phyloP scores from a whole-genome alignment of 2,888 invertebrate species.

The Patella caerulea region DNA sequence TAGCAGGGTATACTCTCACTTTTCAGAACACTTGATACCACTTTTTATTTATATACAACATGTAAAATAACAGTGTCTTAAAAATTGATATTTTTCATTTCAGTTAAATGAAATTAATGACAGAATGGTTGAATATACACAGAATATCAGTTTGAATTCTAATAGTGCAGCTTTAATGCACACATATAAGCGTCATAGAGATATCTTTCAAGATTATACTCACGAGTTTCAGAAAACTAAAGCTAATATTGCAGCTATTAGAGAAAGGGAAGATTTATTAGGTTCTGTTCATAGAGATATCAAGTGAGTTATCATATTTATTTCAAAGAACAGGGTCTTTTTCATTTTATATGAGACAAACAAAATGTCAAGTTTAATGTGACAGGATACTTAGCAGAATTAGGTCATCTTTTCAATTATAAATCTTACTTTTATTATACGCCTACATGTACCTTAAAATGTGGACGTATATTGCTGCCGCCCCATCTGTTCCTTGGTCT shows the following conservation, averaged over 20 bases:
- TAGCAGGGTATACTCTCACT: no score
- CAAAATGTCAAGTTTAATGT: not conserved
- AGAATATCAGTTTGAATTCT: conserved; percentile 65
- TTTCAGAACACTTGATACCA: no score
- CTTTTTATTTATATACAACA: no score
- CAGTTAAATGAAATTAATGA: conserved; percentile 85
- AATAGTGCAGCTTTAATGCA: conserved; percentile 86
- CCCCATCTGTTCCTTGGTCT: no score
- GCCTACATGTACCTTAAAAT: no score
- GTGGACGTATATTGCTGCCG: no score
- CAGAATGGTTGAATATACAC: conserved; percentile 72
- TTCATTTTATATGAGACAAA: not conserved
- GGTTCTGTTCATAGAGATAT: conserved; percentile 76
- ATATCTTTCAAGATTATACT: conserved; percentile 93
- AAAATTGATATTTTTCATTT: conserved; percentile 23
- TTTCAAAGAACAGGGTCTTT: not conserved
- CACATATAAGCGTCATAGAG: conserved; percentile 93
- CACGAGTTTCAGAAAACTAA: conserved; percentile 93
- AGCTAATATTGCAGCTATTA: conserved; percentile 75
- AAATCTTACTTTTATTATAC: no score
- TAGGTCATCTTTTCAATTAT: no score
- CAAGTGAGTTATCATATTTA: conserved; percentile 70
- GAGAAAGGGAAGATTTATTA: conserved; percentile 90
- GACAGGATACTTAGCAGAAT: no score
- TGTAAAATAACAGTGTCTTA: no score